Evolutionary conservation across 1,140 invertebrate genomes (phyloP).

Genomic region (Drosophila tropicalis): DNA sequence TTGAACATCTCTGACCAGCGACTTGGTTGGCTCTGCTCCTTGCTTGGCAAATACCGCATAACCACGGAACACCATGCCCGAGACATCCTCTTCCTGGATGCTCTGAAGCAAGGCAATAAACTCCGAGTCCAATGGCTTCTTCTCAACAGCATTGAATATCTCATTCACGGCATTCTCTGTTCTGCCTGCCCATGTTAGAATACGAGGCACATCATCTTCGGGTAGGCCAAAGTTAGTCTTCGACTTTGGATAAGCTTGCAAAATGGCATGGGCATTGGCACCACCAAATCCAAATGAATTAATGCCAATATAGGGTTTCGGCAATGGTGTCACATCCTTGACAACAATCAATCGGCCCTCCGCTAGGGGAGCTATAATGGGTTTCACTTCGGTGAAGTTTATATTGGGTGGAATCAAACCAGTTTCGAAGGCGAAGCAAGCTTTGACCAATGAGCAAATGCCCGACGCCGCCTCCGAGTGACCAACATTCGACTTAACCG

Average conservation of each 20-base stretch:
- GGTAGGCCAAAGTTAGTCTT: conserved; percentile 85
- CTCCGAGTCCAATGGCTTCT: conserved; percentile 85
- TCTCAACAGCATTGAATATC: conserved; percentile 87
- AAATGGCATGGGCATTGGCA: conserved; percentile 89
- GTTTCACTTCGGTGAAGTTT: conserved; percentile 89
- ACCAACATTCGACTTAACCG: conserved; percentile 96
- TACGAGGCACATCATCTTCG: conserved; percentile 84
- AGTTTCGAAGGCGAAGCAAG: conserved; percentile 89
- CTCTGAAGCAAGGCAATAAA: conserved; percentile 85
- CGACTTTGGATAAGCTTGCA: conserved; percentile 85
- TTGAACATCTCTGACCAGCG: conserved; percentile 84
- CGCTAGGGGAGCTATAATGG: conserved; percentile 88
- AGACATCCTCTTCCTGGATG: conserved; percentile 85
- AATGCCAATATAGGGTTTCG: conserved; percentile 87
- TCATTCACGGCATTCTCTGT: conserved; percentile 87
- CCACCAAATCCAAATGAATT: conserved; percentile 94
- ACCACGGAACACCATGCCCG: conserved; percentile 85
- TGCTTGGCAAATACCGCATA: conserved; percentile 85
- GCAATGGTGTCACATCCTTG: conserved; percentile 86
- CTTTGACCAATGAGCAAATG: conserved; percentile 92
- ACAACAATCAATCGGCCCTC: conserved; percentile 90
- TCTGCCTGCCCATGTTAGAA: conserved; percentile 85
- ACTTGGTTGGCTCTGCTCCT: conserved; percentile 83
- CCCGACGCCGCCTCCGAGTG: conserved; percentile 96
- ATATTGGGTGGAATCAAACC: conserved; percentile 91